phyloP scores from a whole-genome alignment of 1,140 invertebrate genomes.

The Maconellicoccus hirsutus region DNA sequence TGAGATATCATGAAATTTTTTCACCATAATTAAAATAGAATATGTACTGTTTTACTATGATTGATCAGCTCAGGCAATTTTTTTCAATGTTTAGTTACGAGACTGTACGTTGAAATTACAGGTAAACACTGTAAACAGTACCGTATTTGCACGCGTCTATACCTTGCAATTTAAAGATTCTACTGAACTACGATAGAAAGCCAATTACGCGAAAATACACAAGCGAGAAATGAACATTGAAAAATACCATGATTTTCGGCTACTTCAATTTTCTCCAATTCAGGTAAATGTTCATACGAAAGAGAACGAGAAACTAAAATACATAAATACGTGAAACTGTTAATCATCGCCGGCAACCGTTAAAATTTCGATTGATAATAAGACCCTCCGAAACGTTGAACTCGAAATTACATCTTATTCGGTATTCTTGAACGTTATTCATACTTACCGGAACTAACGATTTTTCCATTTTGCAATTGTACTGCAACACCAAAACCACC shows the following conservation, averaged over 20 bases:
- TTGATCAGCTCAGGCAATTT: too few species aligned
- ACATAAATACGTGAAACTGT: slow-evolving; percentile 9
- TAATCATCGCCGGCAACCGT: not conserved
- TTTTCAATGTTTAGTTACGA: too few species aligned
- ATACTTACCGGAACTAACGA: slow-evolving; percentile 2
- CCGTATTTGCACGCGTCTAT: not conserved
- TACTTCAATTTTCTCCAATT: slow-evolving; percentile 33
- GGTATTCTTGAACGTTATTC: not conserved
- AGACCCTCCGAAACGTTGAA: not conserved
- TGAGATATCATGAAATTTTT: too few species aligned
- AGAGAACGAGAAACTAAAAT: slow-evolving; percentile 31
- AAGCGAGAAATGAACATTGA: slow-evolving; percentile 23
- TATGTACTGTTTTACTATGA: too few species aligned
- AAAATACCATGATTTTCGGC: slow-evolving; percentile 30
- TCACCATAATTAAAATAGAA: too few species aligned
- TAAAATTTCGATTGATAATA: not conserved
- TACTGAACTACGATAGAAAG: not conserved
- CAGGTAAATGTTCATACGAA: slow-evolving; percentile 31
- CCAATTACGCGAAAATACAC: not conserved
- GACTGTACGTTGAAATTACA: too few species aligned
- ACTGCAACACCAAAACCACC: slow-evolving; percentile 95
- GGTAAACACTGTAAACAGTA: too few species aligned
- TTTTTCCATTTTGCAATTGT: slow-evolving; percentile 65
- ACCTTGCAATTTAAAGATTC: not conserved
- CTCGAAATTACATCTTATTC: too few species aligned